phyloP scores from a whole-genome alignment of 2,113 vertebrate species.

The Hemichromis elongatus region DNA sequence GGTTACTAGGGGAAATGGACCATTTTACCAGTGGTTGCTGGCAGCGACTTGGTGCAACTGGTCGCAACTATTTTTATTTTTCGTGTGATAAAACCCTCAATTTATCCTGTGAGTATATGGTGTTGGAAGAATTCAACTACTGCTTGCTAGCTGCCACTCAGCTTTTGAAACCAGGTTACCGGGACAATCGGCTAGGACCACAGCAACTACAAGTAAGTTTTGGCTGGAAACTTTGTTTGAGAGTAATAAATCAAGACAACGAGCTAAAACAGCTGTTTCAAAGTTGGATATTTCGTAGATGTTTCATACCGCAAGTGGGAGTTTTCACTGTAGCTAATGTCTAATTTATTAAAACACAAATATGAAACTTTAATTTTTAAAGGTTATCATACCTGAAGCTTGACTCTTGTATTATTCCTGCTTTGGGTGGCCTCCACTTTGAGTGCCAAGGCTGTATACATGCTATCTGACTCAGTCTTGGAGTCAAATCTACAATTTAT shows the following conservation, averaged over 20 bases:
- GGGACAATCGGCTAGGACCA: neutral
- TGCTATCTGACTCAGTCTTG: neutral
- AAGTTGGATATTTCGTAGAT: neutral
- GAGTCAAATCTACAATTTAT: neutral
- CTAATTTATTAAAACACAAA: neutral
- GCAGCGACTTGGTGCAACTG: neutral
- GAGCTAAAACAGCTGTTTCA: neutral
- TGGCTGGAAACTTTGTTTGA: neutral
- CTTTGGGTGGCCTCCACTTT: neutral
- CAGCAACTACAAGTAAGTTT: neutral
- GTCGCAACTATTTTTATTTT: no score
- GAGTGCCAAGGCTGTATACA: neutral
- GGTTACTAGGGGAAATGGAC: neutral
- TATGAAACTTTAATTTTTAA: neutral
- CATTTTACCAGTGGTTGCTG: neutral
- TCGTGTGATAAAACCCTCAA: neutral
- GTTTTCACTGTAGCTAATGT: neutral
- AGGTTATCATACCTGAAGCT: neutral
- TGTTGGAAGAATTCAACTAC: neutral
- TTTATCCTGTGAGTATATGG: neutral
- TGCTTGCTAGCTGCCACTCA: neutral
- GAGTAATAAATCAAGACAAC: neutral
- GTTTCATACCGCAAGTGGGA: fast-evolving
- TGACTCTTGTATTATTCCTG: neutral
- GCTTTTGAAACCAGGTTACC: neutral